Base-by-base conservation (phyloP, 1,140 invertebrate genomes). In the Drosophila mojavensis region DNA sequence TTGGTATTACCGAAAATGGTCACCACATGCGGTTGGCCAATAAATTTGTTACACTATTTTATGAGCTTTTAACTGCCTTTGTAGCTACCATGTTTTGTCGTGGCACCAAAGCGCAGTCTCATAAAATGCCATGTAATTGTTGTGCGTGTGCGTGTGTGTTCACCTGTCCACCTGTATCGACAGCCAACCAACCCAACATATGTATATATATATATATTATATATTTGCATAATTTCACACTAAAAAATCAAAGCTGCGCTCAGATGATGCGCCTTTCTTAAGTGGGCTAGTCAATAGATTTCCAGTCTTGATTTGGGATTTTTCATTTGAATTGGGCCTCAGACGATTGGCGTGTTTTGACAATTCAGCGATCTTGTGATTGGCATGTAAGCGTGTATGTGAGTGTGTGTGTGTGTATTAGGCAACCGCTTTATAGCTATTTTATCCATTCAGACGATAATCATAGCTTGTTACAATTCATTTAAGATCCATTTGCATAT, bases 31-130 rank as follows among this genome's bases (percentile, higher is more conserved):
- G 54, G 50, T 88, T 88, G 55, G 84, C 41, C 84, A 88, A 88
- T 89, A 78, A 88, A 88, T 84, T 80, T 78, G 84, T 88, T 89
- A 88, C 65, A 89, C 74, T 88, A 88, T 88, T 88, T 88, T 88
- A 88, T 81, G 77, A 73, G 75, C 70, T 84, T 90, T 88, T 88
- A 88, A 88, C 84, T 88, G 85, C 65, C 85, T 88, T 88, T 88
- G 84, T 88, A 58, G 84, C 84, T 88, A 88, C 84, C 77, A 89
- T 66, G 77, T 69, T 75, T 78, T 83, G 80, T 88, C 60, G 65
- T 80, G 59, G 45, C 43, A 60, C 17, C 71, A 78, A 75, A 70
- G 65, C 71, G 55, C 64, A 51, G 65, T 43, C 69, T 53, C 66
- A 88, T 86, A 74, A 82, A 81, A 76, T 64, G 55, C 45, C 61